These are phyloP conservation scores for Egretta garzetta DNA, from an alignment of 2,113 vertebrate species.

Conservation along the genomic window DNA sequence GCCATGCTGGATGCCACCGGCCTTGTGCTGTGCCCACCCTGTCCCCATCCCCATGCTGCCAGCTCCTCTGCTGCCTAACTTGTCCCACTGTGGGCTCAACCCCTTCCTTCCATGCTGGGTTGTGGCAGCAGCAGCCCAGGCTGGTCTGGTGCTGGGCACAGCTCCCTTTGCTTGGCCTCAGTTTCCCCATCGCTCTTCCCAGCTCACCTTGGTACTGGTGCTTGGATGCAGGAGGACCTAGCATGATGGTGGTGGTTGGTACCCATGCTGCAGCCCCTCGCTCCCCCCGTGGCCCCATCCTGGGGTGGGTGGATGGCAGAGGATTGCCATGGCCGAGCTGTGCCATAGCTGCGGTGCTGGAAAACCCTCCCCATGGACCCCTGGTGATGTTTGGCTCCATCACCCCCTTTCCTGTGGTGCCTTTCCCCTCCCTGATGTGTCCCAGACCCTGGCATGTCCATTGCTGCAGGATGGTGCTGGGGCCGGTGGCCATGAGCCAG, in stretches of 20 bases:
- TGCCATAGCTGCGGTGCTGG: neutral
- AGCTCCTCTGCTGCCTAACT: neutral
- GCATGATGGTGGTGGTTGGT: neutral
- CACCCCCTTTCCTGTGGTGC: rapidly evolving
- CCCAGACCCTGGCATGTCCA: rapidly evolving
- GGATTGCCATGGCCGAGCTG: rapidly evolving
- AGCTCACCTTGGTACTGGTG: rapidly evolving
- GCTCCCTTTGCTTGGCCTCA: neutral
- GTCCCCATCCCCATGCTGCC: neutral
- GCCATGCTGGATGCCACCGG: rapidly evolving
- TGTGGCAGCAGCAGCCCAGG: neutral
- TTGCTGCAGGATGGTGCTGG: neutral
- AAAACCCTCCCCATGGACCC: neutral
- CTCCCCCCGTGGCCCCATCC: rapidly evolving
- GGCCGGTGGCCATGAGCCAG: neutral
- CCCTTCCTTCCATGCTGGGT: neutral
- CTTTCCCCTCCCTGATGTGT: neutral
- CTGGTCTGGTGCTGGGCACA: neutral
- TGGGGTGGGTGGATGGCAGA: too few relatives aligned
- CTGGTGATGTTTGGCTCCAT: neutral
- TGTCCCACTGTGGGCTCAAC: neutral
- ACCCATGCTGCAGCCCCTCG: rapidly evolving
- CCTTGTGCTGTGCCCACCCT: rapidly evolving
- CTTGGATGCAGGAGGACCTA: neutral
- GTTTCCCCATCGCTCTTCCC: neutral